Percentiles rank a stretch among this genome's conserved stretches.
Evolutionary conservation across 2,888 invertebrate genomes (phyloP).

Genomic region (Spilarctia lutea): DNA sequence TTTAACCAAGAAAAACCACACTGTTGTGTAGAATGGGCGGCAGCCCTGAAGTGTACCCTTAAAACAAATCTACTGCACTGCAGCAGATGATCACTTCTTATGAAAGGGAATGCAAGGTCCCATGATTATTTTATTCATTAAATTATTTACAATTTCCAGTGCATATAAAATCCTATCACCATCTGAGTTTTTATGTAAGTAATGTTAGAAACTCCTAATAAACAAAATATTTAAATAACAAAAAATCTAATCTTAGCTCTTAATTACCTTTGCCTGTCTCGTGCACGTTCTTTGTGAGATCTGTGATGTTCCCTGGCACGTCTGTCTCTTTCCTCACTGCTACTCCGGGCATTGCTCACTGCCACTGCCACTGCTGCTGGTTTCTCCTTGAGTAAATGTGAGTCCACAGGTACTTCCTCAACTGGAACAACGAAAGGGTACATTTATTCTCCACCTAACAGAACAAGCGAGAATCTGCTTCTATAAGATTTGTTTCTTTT

Average conservation of each 20-base stretch:
- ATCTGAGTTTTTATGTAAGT: too few relatives aligned
- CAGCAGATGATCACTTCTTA: too few relatives aligned
- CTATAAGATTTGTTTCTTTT: background rate
- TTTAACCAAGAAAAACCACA: too few relatives aligned
- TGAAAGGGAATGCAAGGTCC: too few relatives aligned
- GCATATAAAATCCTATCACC: too few relatives aligned
- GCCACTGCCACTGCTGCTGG: constrained; percentile 21
- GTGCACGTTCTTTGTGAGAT: constrained; percentile 32
- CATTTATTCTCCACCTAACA: constrained; percentile 9
- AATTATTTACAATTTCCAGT: too few relatives aligned
- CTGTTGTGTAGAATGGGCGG: too few relatives aligned
- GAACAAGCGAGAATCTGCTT: too few relatives aligned
- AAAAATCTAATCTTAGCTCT: background rate
- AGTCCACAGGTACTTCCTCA: constrained; percentile 84
- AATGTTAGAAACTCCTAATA: too few relatives aligned
- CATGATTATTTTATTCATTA: too few relatives aligned
- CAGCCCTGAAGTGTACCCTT: too few relatives aligned
- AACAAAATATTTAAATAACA: background rate
- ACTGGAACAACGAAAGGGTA: constrained; percentile 73
- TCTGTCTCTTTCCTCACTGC: constrained; percentile 61
- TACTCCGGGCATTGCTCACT: constrained; percentile 61
- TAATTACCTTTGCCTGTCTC: constrained; percentile 48
- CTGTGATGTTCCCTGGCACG: constrained; percentile 55
- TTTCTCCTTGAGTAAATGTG: constrained; percentile 63
- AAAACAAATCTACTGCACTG: too few relatives aligned